A percentile compares a stretch with the other conserved stretches of the same genome.
Evolutionary conservation across 1,140 invertebrate genomes (phyloP).

Genomic region (Acromyrmex charruanus): DNA sequence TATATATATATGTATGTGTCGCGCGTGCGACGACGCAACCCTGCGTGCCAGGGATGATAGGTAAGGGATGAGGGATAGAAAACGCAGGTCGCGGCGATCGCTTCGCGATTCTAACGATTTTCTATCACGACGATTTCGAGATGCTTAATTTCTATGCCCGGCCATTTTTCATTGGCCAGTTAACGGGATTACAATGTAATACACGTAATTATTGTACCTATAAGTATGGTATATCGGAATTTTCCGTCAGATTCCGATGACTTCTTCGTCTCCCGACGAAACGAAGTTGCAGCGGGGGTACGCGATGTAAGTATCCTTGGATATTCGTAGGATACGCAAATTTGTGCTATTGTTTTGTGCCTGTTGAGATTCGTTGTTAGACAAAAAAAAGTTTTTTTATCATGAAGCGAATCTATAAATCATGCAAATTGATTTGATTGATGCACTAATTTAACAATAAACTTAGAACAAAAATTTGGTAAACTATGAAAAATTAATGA

Average conservation of each 20-base stretch:
- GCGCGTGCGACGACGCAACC: not conserved
- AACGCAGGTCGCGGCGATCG: not conserved
- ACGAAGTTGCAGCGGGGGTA: not conserved
- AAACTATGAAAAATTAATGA: not conserved
- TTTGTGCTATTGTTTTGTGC: not conserved
- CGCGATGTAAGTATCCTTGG: not conserved
- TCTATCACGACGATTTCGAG: constrained; percentile 58
- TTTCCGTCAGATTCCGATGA: not conserved
- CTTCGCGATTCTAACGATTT: constrained; percentile 59
- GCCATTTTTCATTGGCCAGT: constrained; percentile 26
- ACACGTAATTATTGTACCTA: constrained; percentile 25
- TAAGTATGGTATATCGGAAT: constrained; percentile 18
- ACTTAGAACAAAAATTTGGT: not conserved
- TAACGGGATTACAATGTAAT: not conserved
- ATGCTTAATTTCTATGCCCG: constrained; percentile 63
- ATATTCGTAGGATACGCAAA: not conserved
- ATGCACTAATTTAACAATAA: not conserved
- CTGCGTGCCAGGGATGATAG: not conserved
- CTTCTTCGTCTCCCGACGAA: not conserved
- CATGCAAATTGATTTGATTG: too few species aligned
- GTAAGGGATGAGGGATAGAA: not conserved
- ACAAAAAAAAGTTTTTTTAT: not conserved
- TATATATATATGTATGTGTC: constrained; percentile 53
- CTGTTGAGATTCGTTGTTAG: not conserved
- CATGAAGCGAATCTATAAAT: not conserved